A percentile compares a stretch with the other conserved stretches of the same genome.
phyloP scores from a whole-genome alignment of 1,140 invertebrate genomes.

The Rhizoglyphus robini region DNA sequence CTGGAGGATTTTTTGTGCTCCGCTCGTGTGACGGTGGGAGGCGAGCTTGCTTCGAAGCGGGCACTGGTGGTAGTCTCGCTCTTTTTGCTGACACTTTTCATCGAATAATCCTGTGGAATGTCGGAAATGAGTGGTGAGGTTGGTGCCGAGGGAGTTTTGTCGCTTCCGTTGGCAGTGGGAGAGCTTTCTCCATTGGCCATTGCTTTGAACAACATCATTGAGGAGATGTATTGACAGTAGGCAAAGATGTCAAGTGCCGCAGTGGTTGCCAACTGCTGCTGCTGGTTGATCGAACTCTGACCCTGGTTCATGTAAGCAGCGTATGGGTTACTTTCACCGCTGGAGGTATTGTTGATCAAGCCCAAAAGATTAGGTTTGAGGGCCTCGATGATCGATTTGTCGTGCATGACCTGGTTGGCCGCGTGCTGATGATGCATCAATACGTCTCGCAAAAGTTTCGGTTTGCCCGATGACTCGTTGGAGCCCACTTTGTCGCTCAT shows the following conservation, averaged over 20 bases:
- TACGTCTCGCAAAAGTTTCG: not conserved
- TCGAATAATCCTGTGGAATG: conserved; percentile 2
- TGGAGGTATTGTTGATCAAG: not conserved
- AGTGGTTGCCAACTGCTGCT: not conserved
- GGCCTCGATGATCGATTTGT: conserved; percentile 4
- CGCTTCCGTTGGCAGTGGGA: not conserved
- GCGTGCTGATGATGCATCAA: conserved; percentile 3
- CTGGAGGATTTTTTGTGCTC: not conserved
- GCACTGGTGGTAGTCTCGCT: not conserved
- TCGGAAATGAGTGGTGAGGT: not conserved
- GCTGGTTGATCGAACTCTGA: not conserved
- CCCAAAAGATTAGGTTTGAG: conserved; percentile 9
- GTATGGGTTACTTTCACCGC: not conserved
- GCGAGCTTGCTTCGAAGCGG: not conserved
- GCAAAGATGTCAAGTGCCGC: conserved; percentile 9
- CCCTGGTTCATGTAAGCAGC: not conserved
- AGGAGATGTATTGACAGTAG: conserved; percentile 13
- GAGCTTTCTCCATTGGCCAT: conserved; percentile 1
- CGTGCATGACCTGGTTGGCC: conserved; percentile 3
- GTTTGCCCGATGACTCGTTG: not conserved
- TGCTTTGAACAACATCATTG: conserved; percentile 14
- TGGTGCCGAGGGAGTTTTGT: not conserved
- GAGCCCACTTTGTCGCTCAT: conserved; percentile 12
- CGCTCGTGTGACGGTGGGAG: not conserved
- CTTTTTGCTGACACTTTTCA: not conserved